Percentiles rank a stretch among this genome's conserved stretches.
These are phyloP conservation scores for Oncorhynchus nerka DNA, from an alignment of 2,113 vertebrate species.

Conservation along the genomic window DNA sequence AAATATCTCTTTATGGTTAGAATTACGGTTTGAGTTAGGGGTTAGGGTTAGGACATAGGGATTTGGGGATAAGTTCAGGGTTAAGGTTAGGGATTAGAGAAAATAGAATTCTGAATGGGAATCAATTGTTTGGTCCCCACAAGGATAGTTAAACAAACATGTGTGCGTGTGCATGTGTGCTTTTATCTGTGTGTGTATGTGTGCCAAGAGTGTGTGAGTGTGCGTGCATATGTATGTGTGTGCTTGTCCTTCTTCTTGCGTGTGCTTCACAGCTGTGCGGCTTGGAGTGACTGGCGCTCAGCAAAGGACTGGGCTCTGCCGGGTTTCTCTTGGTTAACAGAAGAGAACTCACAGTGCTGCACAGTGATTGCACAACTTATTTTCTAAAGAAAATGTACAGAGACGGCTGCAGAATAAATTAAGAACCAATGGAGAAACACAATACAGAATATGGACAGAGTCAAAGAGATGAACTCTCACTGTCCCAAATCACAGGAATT, in stretches of 20 bases:
- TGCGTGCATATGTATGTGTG: background rate
- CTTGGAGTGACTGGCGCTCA: constrained; percentile 67
- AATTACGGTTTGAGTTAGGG: no score
- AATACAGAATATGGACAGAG: background rate
- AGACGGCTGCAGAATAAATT: background rate
- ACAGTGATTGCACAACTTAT: constrained; percentile 65
- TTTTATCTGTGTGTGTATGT: constrained; percentile 8
- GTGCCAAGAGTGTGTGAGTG: background rate
- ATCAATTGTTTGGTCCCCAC: no score
- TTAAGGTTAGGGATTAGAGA: no score
- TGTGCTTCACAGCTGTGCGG: constrained; percentile 73
- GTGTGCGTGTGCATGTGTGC: constrained; percentile 13
- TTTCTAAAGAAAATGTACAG: constrained; percentile 42
- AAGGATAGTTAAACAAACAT: no score
- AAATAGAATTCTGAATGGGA: no score
- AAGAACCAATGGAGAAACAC: constrained; percentile 34
- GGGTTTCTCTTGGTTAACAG: constrained; percentile 73
- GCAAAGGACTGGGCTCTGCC: constrained; percentile 71
- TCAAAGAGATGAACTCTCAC: constrained; percentile 3
- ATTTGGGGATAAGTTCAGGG: no score
- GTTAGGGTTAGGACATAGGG: no score
- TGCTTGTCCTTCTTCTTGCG: background rate
- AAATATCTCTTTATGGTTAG: no score
- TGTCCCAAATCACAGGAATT: background rate
- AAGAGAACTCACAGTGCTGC: constrained; percentile 53